Conservation (phyloP, 2,888 invertebrate genomes). For the Mythimna ferrago region DNA sequence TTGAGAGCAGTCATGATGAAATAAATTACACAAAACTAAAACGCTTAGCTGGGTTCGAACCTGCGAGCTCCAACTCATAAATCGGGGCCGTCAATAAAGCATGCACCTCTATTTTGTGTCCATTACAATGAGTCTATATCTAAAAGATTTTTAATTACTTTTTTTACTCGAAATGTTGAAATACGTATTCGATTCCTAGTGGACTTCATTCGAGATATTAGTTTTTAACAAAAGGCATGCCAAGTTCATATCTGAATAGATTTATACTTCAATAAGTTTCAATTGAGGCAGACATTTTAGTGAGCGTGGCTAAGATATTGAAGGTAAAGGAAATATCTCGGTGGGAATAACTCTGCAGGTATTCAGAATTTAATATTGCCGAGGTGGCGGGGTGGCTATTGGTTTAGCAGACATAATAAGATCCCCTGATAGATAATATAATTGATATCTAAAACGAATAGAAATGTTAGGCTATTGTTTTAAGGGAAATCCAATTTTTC, state of each 20-base stretch:
- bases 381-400: constrained; percentile 2
- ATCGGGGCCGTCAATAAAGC: no score
- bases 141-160: background rate
- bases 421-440: background rate
- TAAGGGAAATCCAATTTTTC: background rate
- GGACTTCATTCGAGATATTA: constrained; percentile 38
- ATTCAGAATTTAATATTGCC: constrained; percentile 49
- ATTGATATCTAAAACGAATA: constrained; percentile 1
- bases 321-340: constrained; percentile 40
- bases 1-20: no score
- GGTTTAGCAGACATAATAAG: constrained; percentile 1
- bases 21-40: no score
- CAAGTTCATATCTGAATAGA: constrained; percentile 36
- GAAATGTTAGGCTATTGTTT: constrained; percentile 1
- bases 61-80: no score
- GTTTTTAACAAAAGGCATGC: constrained; percentile 45
- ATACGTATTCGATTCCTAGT: constrained; percentile 29
- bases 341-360: constrained; percentile 20
- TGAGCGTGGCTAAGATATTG: constrained; percentile 46
- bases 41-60: no score
- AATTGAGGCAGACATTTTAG: constrained; percentile 33
- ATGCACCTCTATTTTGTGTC: background rate
- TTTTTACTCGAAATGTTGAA: constrained; percentile 6
- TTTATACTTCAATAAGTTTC: constrained; percentile 56
- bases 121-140: constrained; percentile 1